phyloP scores from a whole-genome alignment of 2,888 invertebrate genomes.

The Mythimna impura region DNA sequence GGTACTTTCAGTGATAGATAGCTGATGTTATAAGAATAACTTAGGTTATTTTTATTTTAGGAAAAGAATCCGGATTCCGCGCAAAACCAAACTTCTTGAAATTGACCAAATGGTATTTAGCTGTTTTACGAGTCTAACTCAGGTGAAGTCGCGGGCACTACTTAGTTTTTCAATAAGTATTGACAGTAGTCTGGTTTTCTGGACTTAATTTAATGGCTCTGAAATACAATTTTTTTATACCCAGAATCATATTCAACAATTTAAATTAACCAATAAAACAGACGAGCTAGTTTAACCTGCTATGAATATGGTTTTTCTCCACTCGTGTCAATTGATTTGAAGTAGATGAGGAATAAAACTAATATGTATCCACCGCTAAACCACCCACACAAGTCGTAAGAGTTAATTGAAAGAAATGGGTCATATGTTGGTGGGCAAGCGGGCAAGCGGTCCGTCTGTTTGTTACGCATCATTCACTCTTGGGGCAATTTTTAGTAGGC shows the following conservation, averaged over 20 bases:
- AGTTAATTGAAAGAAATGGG: conserved; percentile 67
- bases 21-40: too few relatives aligned
- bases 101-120: too few relatives aligned
- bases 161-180: not conserved
- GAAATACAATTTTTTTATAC: conserved; percentile 1
- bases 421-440: conserved; percentile 54
- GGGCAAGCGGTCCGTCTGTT: conserved; percentile 38
- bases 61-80: too few relatives aligned
- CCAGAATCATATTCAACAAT: conserved; percentile 13
- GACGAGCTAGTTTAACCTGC: conserved; percentile 5
- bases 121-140: too few relatives aligned
- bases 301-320: conserved; percentile 39
- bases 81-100: too few relatives aligned
- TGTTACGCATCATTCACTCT: conserved; percentile 56
- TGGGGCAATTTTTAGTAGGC: conserved; percentile 20
- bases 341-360: conserved; percentile 63
- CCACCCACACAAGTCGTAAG: conserved; percentile 61
- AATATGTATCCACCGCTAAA: conserved; percentile 58
- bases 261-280: conserved; percentile 9
- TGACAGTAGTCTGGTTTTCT: not conserved
- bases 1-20: too few relatives aligned
- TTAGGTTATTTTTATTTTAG: too few relatives aligned
- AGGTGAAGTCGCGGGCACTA: too few relatives aligned
- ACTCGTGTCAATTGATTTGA: conserved; percentile 56
- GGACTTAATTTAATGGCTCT: not conserved